phyloP scores from a whole-genome alignment of 2,888 invertebrate species.

The Dryocosmus kuriphilus region DNA sequence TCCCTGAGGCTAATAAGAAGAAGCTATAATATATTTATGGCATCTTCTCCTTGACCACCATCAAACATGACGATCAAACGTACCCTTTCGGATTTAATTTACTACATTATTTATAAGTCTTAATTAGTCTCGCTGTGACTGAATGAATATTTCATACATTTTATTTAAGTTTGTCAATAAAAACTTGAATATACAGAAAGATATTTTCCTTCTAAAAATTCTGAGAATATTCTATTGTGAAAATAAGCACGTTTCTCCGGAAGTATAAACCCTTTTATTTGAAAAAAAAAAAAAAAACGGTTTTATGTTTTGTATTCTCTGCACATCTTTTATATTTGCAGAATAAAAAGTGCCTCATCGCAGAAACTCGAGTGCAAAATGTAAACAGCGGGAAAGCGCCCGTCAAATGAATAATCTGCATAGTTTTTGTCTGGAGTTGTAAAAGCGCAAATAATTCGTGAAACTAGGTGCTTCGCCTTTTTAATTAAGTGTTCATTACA shows the following conservation, averaged over 20 bases:
- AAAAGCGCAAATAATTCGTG: background rate
- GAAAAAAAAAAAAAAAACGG: background rate
- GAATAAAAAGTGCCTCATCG: background rate
- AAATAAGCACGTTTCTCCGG: background rate
- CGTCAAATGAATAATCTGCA: background rate
- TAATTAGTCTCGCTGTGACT: background rate
- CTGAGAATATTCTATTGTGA: background rate
- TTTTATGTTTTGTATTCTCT: background rate
- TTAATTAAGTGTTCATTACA: slow-evolving; percentile 25
- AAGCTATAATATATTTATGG: background rate
- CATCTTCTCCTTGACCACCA: background rate
- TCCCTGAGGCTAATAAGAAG: background rate
- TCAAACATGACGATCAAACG: background rate
- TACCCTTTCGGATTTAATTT: too few species aligned
- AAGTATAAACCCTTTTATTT: background rate
- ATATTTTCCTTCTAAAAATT: background rate
- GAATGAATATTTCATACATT: background rate
- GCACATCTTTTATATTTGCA: background rate
- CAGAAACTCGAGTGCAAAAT: background rate
- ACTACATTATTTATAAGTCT: background rate
- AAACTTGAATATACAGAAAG: background rate
- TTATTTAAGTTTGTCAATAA: background rate
- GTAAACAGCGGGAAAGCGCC: background rate
- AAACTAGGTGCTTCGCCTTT: slow-evolving; percentile 13
- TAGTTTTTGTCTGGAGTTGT: background rate